Conservation (phyloP, 2,113 vertebrate species). For the Pterocles orientalis region DNA sequence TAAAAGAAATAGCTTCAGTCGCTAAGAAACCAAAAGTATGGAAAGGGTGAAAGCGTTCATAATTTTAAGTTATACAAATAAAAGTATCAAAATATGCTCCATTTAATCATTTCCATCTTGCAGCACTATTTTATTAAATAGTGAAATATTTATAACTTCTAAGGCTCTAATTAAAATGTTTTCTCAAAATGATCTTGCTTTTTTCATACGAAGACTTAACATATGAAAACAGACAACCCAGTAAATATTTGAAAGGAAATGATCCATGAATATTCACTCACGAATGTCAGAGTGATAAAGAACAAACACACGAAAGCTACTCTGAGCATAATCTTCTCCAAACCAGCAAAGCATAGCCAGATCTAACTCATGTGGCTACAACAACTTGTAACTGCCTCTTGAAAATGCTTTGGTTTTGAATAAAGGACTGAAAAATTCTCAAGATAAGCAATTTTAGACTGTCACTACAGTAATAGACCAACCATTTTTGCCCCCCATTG, state of each 20-base stretch:
- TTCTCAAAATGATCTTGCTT: not conserved
- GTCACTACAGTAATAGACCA: rapidly evolving
- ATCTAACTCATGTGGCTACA: not conserved
- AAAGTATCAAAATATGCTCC: not conserved
- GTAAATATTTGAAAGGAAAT: not conserved
- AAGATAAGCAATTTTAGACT: not conserved
- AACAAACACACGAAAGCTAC: not conserved
- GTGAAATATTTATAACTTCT: slow-evolving; percentile 17
- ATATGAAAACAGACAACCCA: slow-evolving; percentile 12
- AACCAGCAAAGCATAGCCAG: not conserved
- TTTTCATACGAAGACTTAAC: slow-evolving; percentile 7
- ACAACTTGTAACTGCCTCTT: not conserved
- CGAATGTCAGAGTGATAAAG: not conserved
- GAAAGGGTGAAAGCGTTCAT: not conserved
- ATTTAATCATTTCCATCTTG: not conserved
- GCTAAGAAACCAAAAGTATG: not conserved
- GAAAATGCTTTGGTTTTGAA: not conserved
- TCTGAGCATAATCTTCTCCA: not conserved
- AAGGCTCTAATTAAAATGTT: slow-evolving; percentile 30
- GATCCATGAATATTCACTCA: not conserved
- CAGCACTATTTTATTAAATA: slow-evolving; percentile 20
- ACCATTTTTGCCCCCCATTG: not conserved
- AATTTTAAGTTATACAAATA: not conserved
- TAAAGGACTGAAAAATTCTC: not conserved
- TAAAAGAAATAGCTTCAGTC: not conserved